Evolutionary conservation across 2,888 invertebrate genomes (phyloP).

Genomic region (Dichetophora obliterata): DNA sequence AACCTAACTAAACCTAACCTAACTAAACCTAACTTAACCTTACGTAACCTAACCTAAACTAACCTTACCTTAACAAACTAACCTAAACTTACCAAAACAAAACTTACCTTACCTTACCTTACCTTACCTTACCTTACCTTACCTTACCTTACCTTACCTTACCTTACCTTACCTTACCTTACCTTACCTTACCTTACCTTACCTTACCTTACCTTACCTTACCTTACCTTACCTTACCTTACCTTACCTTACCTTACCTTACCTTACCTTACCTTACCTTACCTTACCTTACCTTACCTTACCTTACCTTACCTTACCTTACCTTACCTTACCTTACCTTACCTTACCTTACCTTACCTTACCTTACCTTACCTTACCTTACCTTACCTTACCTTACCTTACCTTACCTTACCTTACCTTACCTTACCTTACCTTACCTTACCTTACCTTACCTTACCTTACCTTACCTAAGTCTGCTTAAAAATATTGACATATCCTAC

Average conservation of each 20-base stretch:
- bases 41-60: neutral
- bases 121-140: slow-evolving; percentile 24
- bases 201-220: slow-evolving; percentile 25
- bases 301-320: slow-evolving; percentile 25
- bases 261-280: slow-evolving; percentile 3
- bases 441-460: slow-evolving; percentile 21
- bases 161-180: slow-evolving; percentile 27
- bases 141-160: slow-evolving; percentile 24
- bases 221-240: slow-evolving; percentile 25
- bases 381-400: slow-evolving; percentile 4
- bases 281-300: slow-evolving; percentile 30
- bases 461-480: neutral
- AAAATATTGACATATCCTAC: too few species aligned
- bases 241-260: slow-evolving; percentile 13
- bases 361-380: neutral
- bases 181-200: slow-evolving; percentile 24
- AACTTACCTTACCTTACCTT: slow-evolving; percentile 19
- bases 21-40: too few species aligned
- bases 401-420: slow-evolving; percentile 24
- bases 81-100: too few species aligned
- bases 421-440: slow-evolving; percentile 18
- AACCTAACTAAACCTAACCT: too few species aligned
- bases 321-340: slow-evolving; percentile 17
- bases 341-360: slow-evolving; percentile 24
- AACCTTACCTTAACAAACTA: slow-evolving; percentile 9